Evolutionary conservation across 2,797 vertebrate species (phyloP).

Genomic region (Perdix hodgsoniae): DNA sequence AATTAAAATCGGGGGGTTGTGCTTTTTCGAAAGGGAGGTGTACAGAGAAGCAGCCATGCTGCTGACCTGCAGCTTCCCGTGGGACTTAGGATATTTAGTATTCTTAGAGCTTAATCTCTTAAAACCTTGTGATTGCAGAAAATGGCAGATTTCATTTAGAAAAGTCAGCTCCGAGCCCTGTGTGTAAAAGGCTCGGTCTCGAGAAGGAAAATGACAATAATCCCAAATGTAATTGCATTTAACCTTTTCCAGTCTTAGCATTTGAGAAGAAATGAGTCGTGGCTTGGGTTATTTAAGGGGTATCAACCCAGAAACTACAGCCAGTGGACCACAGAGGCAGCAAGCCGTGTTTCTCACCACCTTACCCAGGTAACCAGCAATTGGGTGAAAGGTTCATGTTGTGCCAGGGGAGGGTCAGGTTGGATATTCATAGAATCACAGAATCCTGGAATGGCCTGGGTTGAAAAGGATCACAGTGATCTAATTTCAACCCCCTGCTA

Average conservation of each 20-base stretch:
- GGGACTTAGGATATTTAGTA: background rate
- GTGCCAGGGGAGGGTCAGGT: background rate
- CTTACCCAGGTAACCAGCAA: background rate
- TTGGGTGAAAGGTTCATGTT: background rate
- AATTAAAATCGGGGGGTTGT: constrained; percentile 30
- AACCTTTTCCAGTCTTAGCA: background rate
- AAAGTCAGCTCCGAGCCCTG: background rate
- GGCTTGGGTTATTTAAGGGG: background rate
- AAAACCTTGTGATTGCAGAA: background rate
- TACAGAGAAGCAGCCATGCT: background rate
- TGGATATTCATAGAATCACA: background rate
- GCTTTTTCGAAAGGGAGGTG: background rate
- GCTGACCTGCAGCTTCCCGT: background rate
- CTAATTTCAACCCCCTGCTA: no score
- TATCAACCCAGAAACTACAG: background rate
- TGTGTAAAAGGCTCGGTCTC: background rate
- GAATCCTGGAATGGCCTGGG: no score
- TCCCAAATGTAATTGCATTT: background rate
- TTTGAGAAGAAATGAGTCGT: background rate
- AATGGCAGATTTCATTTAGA: background rate
- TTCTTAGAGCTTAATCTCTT: background rate
- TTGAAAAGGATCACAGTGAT: no score
- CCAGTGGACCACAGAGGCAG: background rate
- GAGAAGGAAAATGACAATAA: background rate
- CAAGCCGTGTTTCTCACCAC: rapidly evolving